These are phyloP conservation scores for Cliona cf. orientalis DNA, from an alignment of 37 sponge, comb jelly and placozoan genomes.

Conservation along the genomic window DNA sequence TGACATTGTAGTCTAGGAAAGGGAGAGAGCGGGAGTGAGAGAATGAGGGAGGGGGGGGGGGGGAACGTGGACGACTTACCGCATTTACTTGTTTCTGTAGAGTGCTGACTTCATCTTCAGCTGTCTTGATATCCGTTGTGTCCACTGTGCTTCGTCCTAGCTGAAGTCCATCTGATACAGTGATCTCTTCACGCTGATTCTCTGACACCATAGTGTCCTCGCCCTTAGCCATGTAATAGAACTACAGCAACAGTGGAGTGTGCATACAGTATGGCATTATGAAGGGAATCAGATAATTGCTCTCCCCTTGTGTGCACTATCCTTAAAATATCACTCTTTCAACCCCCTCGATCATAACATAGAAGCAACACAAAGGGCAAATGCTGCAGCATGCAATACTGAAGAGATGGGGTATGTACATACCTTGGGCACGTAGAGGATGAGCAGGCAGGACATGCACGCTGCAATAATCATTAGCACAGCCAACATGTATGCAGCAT, in stretches of 20 bases:
- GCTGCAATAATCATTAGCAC: constrained; percentile 48
- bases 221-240: constrained; percentile 62
- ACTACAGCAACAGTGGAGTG: no score
- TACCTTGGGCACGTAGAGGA: constrained; percentile 71
- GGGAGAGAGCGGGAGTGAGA: no score
- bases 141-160: constrained; percentile 33
- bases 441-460: constrained; percentile 44
- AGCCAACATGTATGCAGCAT: constrained; percentile 55
- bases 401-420: background rate
- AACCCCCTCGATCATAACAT: no score
- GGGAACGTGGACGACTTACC: constrained; percentile 24
- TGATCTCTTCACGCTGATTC: constrained; percentile 37
- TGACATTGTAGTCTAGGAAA: background rate
- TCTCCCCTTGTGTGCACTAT: no score
- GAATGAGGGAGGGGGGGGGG: constrained; percentile 18
- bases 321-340: no score
- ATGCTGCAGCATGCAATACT: no score
- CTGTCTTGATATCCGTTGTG: constrained; percentile 2
- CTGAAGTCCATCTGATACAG: constrained; percentile 47
- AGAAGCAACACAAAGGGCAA: no score
- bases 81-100: background rate
- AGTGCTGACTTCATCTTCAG: constrained; percentile 31
- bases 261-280: no score
- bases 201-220: constrained; percentile 50
- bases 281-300: no score